Conservation (phyloP, 2,113 vertebrate species). For the Misgurnus anguillicaudatus region DNA sequence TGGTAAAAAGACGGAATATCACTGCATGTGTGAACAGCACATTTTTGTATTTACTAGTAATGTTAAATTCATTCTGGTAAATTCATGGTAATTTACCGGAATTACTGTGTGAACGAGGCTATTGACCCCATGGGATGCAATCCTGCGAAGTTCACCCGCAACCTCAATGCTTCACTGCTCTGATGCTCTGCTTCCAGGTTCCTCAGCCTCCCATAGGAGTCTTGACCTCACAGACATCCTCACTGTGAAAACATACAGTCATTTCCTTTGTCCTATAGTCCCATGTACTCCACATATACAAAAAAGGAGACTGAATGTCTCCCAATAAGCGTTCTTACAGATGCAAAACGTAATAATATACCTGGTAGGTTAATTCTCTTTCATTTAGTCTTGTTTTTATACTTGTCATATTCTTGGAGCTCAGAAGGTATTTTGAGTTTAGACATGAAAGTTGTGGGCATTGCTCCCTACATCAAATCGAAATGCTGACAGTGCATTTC, state of each 20-base stretch:
- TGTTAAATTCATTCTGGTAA: too few species aligned
- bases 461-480: neutral
- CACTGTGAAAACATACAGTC: conserved; percentile 36
- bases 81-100: too few species aligned
- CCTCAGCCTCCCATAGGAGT: conserved; percentile 50
- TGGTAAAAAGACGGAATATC: too few species aligned
- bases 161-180: conserved; percentile 28
- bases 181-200: conserved; percentile 46
- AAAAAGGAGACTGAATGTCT: conserved; percentile 19
- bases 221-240: conserved; percentile 43
- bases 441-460: neutral
- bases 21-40: too few species aligned
- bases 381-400: conserved; percentile 16
- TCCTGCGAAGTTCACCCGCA: conserved; percentile 32
- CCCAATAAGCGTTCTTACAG: conserved; percentile 22
- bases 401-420: conserved; percentile 22
- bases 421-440: neutral
- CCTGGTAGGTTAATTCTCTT: conserved; percentile 23
- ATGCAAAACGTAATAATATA: conserved; percentile 28
- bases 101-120: too few species aligned
- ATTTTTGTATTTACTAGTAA: too few species aligned
- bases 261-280: neutral
- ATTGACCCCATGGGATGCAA: conserved; percentile 33
- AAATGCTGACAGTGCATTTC: neutral
- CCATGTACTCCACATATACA: conserved; percentile 28